Percentiles rank a stretch among this genome's conserved stretches.
These are phyloP conservation scores for Polypedilum vanderplanki DNA, from an alignment of 1,140 invertebrate species.

Conservation along the genomic window DNA sequence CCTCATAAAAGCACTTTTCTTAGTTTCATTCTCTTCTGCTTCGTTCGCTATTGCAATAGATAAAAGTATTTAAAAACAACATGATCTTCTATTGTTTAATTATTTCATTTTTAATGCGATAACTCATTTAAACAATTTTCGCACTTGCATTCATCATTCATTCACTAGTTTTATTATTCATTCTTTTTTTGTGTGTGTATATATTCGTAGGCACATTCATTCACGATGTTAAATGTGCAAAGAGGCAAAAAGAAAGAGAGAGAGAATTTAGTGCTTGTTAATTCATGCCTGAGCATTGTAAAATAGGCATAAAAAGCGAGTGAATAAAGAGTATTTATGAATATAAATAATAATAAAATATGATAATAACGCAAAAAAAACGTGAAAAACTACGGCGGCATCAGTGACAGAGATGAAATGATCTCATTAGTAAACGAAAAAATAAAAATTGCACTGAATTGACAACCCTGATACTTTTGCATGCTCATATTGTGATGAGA, in stretches of 20 bases:
- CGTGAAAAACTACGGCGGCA: neutral
- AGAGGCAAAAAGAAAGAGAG: neutral
- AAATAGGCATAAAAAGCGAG: neutral
- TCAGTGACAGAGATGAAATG: too few relatives aligned
- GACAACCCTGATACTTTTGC: neutral
- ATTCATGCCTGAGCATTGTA: slow-evolving; percentile 7
- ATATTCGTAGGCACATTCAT: neutral
- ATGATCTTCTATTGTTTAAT: neutral
- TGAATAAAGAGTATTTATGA: neutral
- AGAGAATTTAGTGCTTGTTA: neutral
- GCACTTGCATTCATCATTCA: slow-evolving; percentile 11
- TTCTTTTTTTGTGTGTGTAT: neutral
- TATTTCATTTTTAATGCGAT: neutral
- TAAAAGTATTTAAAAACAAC: slow-evolving; percentile 5
- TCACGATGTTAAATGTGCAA: neutral
- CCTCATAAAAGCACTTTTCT: too few relatives aligned
- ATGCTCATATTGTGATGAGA: neutral
- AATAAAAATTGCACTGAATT: neutral
- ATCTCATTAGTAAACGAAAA: neutral
- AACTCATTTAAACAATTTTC: slow-evolving; percentile 13
- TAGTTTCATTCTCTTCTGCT: neutral
- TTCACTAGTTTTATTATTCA: neutral
- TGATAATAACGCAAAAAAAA: neutral
- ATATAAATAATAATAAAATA: neutral
- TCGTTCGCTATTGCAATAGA: neutral